phyloP scores from a whole-genome alignment of 2,888 invertebrate genomes.

The Xanthia togata region DNA sequence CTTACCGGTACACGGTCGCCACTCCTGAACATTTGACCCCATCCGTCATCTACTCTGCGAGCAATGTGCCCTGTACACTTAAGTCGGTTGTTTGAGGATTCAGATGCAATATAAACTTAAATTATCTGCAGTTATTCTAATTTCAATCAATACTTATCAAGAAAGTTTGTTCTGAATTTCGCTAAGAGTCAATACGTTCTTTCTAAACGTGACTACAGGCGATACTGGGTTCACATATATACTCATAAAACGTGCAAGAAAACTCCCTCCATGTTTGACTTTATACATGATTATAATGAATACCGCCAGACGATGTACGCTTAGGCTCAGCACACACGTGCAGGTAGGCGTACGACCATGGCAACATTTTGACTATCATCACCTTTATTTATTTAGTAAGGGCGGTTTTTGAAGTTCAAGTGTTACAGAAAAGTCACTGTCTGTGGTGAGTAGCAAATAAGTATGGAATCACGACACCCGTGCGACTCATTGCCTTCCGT shows the following conservation, averaged over 20 bases:
- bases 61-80: neutral
- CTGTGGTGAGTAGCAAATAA: neutral
- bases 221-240: neutral
- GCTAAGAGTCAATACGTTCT: neutral
- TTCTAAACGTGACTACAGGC: slow-evolving; percentile 9
- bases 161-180: neutral
- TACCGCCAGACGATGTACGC: slow-evolving; percentile 15
- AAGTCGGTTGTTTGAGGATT: neutral
- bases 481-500: neutral
- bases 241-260: slow-evolving; percentile 18
- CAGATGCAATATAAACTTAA: neutral
- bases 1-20: too few species aligned
- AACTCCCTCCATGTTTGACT: slow-evolving; percentile 25
- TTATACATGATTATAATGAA: slow-evolving; percentile 32
- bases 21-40: neutral
- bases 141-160: neutral
- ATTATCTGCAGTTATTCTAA: neutral
- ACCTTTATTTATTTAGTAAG: neutral
- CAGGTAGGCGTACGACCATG: neutral
- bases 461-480: neutral
- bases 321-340: neutral
- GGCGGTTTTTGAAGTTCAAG: neutral
- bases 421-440: neutral
- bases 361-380: neutral
- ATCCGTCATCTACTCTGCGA: neutral